Base-by-base conservation (phyloP, 1,140 invertebrate species). In the Catajapyx aquilonaris region DNA sequence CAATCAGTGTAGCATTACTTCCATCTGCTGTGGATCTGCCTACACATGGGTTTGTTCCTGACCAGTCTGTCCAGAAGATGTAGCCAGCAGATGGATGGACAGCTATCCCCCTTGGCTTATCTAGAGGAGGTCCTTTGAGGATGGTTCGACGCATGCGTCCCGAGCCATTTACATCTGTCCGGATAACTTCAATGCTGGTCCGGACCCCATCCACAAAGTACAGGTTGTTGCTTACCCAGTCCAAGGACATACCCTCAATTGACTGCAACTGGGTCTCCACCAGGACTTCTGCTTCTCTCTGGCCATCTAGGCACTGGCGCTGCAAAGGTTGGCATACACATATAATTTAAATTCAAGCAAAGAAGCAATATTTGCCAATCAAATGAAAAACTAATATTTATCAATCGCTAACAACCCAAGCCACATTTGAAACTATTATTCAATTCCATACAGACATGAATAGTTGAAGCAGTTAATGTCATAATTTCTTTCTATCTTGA, bases 61-160 rank as follows among this genome's bases (percentile, higher is more conserved):
- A 78, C 87, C 88, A 94, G 54, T 95, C 88, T 0, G 85, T 88
- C 81, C 86, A 87, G 50, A 85, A 91, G 48, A 93, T 61, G 45
- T 76, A 83, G 11, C 63, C 61, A 40, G 34, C 38, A 33, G 36
- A 62, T 0, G 87, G 85, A 64, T 94, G 81, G 0, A 91, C 66
- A 0, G 81, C 81, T 35, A 95, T 81, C 5, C 84, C 85, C 45
- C 86, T 57, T 0, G 87, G 85, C 49, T 84, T 85, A 21, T 73
- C 71, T 30, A 88, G 54, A 46, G 62, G 64, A 31, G 66, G 70
- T 0, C 65, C 59, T n/a, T 70, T 69, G 4, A 88, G 57, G 41
- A 90, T 73, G 0, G 76, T 81, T 39, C 67, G 65, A 35, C 83
- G 58, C 73, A 84, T 77, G 50, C 75, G 59, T n/a, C 75, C 74